Evolutionary conservation across 23 tunicate genomes (phyloP), one percentile per base, ranked within the genome.

Genomic region (Styela clava): DNA sequence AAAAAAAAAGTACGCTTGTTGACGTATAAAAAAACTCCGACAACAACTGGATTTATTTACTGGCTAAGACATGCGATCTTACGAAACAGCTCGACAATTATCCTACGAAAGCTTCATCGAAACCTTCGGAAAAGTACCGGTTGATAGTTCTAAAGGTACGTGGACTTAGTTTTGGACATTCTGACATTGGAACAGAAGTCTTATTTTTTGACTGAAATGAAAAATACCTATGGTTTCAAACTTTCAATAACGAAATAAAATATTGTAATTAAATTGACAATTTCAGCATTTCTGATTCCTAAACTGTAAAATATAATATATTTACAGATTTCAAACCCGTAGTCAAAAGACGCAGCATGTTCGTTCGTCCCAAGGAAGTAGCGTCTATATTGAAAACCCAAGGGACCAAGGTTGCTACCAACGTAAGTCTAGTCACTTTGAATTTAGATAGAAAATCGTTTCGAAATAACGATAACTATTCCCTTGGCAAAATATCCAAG

Each of bases 81-180:
- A 67, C 71, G 71, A 67, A 67, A 67, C 31, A 1, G 31, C 31
- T 29, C 71, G 71, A 0, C 32, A 67, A 67, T 24, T 67, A 1
- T 25, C 16, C 31, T 76, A 76, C 69, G 81, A 76, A 52, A 76
- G 79, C 79, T 74, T 74, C 61, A 74, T 74, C 22, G 79, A 74
- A 1, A 74, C 79, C n/a, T 74, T 31, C 79, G 79, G 79, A 24
- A 74, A 34, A 74, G 79, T 0, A 19, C 68, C 79, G 19, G 79
- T 24, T 74, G 12, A 12, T 68, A 31, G 27, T 12, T 24, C n/a
- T 24, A 31, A 68, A 68, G 73, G 73, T 68, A 68, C n/a, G 28
- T 68, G n/a, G n/a, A n/a, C n/a, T n/a, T n/a, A n/a, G n/a, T n/a
- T n/a, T 44, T 44, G 12, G 56, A 44, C 56, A 44, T 7, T 44